Base-by-base conservation (phyloP, 2,797 vertebrate species). In the Scarus forsteni region DNA sequence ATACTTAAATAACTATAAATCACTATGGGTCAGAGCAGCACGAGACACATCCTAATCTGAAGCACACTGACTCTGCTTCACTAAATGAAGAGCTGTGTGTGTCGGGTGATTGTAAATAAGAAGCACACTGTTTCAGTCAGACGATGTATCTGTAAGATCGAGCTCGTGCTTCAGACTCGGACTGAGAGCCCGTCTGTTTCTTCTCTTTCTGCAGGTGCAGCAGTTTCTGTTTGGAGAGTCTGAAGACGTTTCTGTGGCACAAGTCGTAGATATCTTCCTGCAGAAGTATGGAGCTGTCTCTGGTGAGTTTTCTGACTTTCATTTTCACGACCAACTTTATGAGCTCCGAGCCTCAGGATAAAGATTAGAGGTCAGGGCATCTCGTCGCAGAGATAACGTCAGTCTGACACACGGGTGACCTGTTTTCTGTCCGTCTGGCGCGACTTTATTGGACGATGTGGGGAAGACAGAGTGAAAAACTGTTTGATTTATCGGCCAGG, bases 271-370 rank as follows among this genome's bases (percentile, higher is more conserved):
- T 7, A 13, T 19, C 46, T 0, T 60, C n/a, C 27, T n/a, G 50
- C 16, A 55, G 43, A 69, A 51, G 14, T n/a, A 95, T 95, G 93
- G 94, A 94, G 34, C 70, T 93, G 5, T 85, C 89, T 8, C 59
- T 94, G 87, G 94, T 95, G 75, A 90, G 92, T 89, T 40, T 45
- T 43, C 9, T 6, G 44, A 15, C 1, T 53, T 60, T 52, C 27
- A 1, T 73, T 14, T 39, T 46, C 0, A 19, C 53, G 38, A 51
- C 44, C 39, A 12, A 50, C 48, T 50, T 12, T 10, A 50, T 16
- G 6, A 52, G 6, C 10, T 43, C 52, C 40, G 15, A 18, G 0
- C 12, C 38, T 10, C 44, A 14, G 36, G n/a, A 16, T 49, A 8
- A 11, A n/a, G 27, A 43, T 0, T 42, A 0, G 0, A 64, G 70